phyloP scores from a whole-genome alignment of 1,140 invertebrate genomes.

The Cataglyphis hispanica region DNA sequence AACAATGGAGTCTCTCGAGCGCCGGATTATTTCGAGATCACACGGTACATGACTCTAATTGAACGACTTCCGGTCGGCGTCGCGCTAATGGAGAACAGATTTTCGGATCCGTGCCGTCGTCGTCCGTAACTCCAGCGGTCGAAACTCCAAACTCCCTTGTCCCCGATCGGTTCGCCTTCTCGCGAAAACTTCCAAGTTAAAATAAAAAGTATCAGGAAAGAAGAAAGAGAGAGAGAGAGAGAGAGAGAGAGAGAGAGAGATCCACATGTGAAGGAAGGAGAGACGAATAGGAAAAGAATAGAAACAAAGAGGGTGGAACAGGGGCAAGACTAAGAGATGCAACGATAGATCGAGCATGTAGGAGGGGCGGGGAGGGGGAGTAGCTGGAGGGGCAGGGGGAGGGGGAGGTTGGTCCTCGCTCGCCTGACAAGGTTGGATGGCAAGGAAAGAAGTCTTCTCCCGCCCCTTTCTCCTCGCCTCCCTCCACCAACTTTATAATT shows the following conservation, averaged over 20 bases:
- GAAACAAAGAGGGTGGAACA: slow-evolving; percentile 64
- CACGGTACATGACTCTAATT: slow-evolving; percentile 71
- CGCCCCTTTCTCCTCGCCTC: slow-evolving; percentile 62
- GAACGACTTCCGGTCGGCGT: slow-evolving; percentile 69
- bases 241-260: background rate
- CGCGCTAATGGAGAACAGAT: slow-evolving; percentile 71
- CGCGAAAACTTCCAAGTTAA: slow-evolving; percentile 55
- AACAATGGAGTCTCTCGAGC: slow-evolving; percentile 63
- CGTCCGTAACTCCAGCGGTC: slow-evolving; percentile 61
- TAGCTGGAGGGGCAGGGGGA: slow-evolving; percentile 23
- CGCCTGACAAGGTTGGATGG: slow-evolving; percentile 72
- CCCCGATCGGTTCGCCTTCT: slow-evolving; percentile 46
- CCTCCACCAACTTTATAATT: slow-evolving; percentile 85
- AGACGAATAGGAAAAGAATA: slow-evolving; percentile 47
- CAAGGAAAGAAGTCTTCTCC: slow-evolving; percentile 70
- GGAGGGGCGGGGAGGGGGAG: slow-evolving; percentile 18
- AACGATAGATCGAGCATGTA: slow-evolving; percentile 71
- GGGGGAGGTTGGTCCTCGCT: slow-evolving; percentile 27
- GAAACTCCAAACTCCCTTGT: slow-evolving; percentile 59
- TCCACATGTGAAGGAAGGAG: background rate
- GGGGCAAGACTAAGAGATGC: slow-evolving; percentile 70
- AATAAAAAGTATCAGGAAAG: slow-evolving; percentile 23
- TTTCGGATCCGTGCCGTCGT: slow-evolving; percentile 33
- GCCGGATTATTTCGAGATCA: slow-evolving; percentile 67
- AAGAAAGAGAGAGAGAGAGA: background rate